phyloP scores from a whole-genome alignment of 2,113 vertebrate genomes.

The Malurus melanocephalus region DNA sequence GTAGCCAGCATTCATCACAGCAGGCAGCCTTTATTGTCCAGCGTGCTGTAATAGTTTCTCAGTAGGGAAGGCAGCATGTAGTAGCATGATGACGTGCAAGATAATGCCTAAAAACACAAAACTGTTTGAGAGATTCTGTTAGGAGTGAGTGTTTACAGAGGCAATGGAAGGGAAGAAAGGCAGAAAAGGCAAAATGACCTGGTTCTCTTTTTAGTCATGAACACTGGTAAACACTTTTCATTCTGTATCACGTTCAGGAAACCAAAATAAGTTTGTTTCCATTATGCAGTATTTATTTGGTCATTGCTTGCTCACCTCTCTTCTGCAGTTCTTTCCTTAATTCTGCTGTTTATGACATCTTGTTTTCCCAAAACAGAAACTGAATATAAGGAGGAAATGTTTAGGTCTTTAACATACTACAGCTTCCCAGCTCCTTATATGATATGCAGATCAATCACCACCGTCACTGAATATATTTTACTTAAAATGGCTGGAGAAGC shows the following conservation, averaged over 20 bases:
- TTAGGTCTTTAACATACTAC: not conserved
- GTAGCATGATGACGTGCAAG: not conserved
- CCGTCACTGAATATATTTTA: not conserved
- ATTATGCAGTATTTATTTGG: not conserved
- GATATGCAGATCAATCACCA: not conserved
- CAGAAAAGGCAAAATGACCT: not conserved
- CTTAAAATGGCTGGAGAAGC: not conserved
- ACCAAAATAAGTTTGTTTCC: not conserved
- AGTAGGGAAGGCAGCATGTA: constrained; percentile 24
- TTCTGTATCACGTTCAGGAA: not conserved
- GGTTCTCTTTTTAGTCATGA: not conserved
- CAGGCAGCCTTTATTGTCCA: constrained; percentile 18
- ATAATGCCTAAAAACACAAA: constrained; percentile 33
- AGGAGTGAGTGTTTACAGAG: not conserved
- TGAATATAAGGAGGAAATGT: not conserved
- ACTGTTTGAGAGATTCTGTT: not conserved
- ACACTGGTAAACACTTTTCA: not conserved
- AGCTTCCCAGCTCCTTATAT: not conserved
- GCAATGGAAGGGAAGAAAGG: not conserved
- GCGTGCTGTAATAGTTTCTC: not conserved
- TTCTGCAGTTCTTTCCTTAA: not conserved
- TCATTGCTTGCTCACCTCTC: not conserved
- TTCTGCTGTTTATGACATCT: not conserved
- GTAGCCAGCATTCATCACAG: constrained; percentile 20
- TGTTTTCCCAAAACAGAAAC: not conserved